Evolutionary conservation across 1,140 invertebrate species (phyloP), one percentile per base, ranked within the genome.

Genomic region (Drosophila bocki): DNA sequence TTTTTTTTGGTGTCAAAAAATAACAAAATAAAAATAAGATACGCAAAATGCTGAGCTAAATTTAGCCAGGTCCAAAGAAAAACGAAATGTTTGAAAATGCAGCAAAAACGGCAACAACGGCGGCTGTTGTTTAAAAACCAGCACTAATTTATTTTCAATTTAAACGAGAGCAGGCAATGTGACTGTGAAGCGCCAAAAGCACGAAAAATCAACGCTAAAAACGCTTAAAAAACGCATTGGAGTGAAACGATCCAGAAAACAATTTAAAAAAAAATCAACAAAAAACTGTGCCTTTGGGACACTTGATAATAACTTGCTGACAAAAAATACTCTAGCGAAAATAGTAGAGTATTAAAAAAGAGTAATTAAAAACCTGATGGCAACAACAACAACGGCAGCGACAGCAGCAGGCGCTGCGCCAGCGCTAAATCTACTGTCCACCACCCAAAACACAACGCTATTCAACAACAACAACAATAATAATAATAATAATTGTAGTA

Each of bases 321-420:
- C 57, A 48, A 7, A n/a, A 62, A 57, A 42, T 33, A 26, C 51
- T 63, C 60, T 33, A 64, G 54, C 29, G 4, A n/a, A 17, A 11
- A 22, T 13, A 53, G 29, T 72, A 71, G 53, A 71, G 53, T 67
- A 69, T 61, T 70, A 44, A 32, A 64, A 41, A 68, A 42, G 45
- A 51, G 57, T n/a, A 60, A 81, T 59, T 57, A 50, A 74, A 82
- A 86, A 87, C 80, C 86, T 91, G 87, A 91, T 91, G 88, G 87
- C 84, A 91, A 91, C 88, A 91, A 82, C 79, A 67, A 75, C 80
- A 63, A 74, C 70, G 61, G 61, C 75, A 57, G 68, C 71, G 56
- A 62, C 72, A 60, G 71, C 64, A 70, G 75, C 64, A 78, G 75
- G 63, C 71, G 75, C 76, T 72, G 70, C 70, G 37, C 70, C 80